A percentile compares a stretch with the other conserved stretches of the same genome.
Conservation (phyloP, 2,797 vertebrate species). For the Malacoctenus gilli region DNA sequence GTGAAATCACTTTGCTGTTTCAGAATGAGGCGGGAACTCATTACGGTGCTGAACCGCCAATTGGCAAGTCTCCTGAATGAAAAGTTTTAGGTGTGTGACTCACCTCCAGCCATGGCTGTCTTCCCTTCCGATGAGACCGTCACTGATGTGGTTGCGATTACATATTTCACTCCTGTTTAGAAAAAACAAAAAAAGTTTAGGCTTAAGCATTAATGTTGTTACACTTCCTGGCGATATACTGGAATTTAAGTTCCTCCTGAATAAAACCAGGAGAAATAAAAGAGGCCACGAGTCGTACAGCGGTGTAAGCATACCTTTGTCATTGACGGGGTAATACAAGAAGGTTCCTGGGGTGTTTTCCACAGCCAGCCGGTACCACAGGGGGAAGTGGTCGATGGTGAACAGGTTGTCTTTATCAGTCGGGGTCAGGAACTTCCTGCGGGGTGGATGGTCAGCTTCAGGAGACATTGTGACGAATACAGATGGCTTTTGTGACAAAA, state of each 20-base stretch:
- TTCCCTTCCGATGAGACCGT: conserved; percentile 83
- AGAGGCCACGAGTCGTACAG: no score
- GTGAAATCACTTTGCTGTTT: no score
- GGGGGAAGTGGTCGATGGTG: conserved; percentile 92
- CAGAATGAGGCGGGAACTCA: no score
- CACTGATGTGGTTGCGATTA: conserved; percentile 86
- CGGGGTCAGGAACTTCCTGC: conserved; percentile 87
- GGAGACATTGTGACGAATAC: no score
- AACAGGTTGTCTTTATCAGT: conserved; percentile 89
- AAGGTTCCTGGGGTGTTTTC: conserved; percentile 89
- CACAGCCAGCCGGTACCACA: conserved; percentile 93
- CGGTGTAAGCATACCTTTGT: conserved; percentile 77
- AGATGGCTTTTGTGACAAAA: no score
- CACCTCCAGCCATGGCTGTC: conserved; percentile 87
- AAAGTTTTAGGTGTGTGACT: conserved; percentile 52
- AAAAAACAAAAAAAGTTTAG: no score
- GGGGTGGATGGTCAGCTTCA: neutral
- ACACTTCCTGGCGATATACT: no score
- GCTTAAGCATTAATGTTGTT: no score
- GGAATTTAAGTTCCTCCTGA: no score
- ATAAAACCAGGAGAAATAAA: fast-evolving
- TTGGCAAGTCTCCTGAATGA: no score
- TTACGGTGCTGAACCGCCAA: no score
- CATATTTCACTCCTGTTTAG: conserved; percentile 74
- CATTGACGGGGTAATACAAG: conserved; percentile 84